phyloP scores from a whole-genome alignment of 2,113 vertebrate species.

The Oenanthe oenanthe region DNA sequence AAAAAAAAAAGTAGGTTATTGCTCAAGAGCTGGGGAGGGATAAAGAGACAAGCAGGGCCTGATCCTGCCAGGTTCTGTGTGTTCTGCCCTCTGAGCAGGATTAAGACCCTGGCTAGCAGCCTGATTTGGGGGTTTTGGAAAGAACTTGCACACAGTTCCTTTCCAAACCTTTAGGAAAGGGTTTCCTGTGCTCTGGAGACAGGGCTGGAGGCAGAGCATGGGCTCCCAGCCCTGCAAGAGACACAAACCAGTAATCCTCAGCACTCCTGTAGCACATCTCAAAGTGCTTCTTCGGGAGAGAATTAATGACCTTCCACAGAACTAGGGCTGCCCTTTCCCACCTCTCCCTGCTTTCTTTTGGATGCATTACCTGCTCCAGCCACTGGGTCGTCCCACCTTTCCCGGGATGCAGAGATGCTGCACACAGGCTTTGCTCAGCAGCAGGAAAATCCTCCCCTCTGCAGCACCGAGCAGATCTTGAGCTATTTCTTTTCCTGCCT shows the following conservation, averaged over 20 bases:
- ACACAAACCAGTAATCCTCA: background rate
- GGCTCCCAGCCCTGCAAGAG: background rate
- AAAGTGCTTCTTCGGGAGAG: background rate
- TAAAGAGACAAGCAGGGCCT: background rate
- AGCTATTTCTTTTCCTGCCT: background rate
- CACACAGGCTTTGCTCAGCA: background rate
- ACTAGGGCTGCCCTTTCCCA: background rate
- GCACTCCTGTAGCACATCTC: background rate
- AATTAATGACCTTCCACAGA: background rate
- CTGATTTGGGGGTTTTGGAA: background rate
- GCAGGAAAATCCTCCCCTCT: background rate
- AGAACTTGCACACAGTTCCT: background rate
- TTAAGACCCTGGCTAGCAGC: background rate
- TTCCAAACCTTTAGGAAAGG: background rate
- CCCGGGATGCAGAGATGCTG: background rate
- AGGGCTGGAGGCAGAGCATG: background rate
- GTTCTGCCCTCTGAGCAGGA: background rate
- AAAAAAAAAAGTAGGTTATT: slow-evolving; percentile 21
- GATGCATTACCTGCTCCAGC: background rate
- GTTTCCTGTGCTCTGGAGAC: rapidly evolving
- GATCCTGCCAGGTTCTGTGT: background rate
- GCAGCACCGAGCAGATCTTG: background rate
- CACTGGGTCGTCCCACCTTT: background rate
- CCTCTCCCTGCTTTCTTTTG: background rate
- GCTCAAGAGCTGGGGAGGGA: background rate